phyloP scores from a whole-genome alignment of 2,113 vertebrate species.

The Spea bombifrons region DNA sequence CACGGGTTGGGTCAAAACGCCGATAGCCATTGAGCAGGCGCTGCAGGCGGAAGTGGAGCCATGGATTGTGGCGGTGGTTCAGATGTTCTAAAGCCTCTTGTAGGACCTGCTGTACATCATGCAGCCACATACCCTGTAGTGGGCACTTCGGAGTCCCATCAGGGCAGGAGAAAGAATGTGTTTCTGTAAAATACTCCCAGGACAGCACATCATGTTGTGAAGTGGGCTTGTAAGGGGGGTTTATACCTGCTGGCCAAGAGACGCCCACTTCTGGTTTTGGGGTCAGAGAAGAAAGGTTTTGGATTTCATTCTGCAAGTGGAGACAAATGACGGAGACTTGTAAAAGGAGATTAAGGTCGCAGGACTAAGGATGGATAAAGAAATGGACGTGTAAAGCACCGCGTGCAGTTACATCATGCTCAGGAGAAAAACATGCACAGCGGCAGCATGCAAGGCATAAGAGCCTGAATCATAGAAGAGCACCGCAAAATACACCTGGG shows the following conservation, averaged over 20 bases:
- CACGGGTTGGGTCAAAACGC: conserved; percentile 89
- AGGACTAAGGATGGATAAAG: no score
- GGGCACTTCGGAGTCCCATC: conserved; percentile 89
- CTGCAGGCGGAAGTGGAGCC: conserved; percentile 84
- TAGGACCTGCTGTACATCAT: conserved; percentile 74
- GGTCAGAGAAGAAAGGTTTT: conserved; percentile 83
- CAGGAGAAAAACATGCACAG: not conserved
- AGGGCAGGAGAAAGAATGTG: conserved; percentile 84
- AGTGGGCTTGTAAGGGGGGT: conserved; percentile 79
- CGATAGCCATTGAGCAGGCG: conserved; percentile 88
- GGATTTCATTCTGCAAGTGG: conserved; percentile 82
- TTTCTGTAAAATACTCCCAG: conserved; percentile 97
- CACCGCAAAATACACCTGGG: no score
- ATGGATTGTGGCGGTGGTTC: conserved; percentile 83
- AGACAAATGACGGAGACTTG: not conserved
- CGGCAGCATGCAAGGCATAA: no score
- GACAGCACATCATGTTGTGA: conserved; percentile 93
- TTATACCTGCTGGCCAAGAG: conserved; percentile 90
- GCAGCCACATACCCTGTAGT: conserved; percentile 78
- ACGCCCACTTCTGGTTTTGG: conserved; percentile 81
- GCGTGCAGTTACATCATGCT: no score
- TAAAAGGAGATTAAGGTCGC: not conserved
- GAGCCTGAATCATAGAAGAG: no score
- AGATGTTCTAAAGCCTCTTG: conserved; percentile 82
- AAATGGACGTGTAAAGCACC: no score